Base-by-base conservation (phyloP, 2,113 vertebrate genomes). In the Pogonocichla stellata region DNA sequence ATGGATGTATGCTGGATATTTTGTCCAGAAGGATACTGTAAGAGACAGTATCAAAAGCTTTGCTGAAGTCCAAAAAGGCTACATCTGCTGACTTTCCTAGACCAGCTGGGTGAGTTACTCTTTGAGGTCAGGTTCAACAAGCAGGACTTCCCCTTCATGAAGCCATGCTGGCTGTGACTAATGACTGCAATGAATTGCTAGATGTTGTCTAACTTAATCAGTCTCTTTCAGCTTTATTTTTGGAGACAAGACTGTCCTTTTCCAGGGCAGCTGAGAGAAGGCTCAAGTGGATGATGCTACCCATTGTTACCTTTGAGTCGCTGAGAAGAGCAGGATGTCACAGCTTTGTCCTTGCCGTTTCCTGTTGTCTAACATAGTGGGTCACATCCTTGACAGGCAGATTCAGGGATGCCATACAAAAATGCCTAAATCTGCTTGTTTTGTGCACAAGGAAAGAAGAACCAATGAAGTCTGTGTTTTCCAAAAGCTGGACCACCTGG, bases 331-430 rank as follows among this genome's bases (percentile, higher is more conserved):
- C 42, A 80, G 28, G 8, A 17, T 53, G 31, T 50, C 47, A 61
- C 31, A 61, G 15, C 38, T 75, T 54, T 87, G 16, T 58, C 38
- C 14, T 92, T 1, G 1, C 4, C 4, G 1, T 88, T 60, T 82
- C 29, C 6, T 25, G 12, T 51, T 7, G 0, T 25, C 14, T 56
- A 56, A 58, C 1, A 2, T 2, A 57, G 22, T 14, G 29, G 9
- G 23, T 74, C 34, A 67, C 26, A 62, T 42, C 29, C 56, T 51
- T 51, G 34, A 12, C 16, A 71, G 24, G 23, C 12, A 73, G 25
- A 70, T 62, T 70, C 10, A 2, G 47, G 38, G 24, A 11, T 82
- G 19, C 58, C 64, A 24, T 53, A 83, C 24, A 33, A 19, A 87
- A 71, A 5, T 66, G 33, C 43, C 71, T 90, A 51, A 82, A 75